Base-by-base conservation (phyloP, 2,113 vertebrate species). In the Lophochroa leadbeateri region DNA sequence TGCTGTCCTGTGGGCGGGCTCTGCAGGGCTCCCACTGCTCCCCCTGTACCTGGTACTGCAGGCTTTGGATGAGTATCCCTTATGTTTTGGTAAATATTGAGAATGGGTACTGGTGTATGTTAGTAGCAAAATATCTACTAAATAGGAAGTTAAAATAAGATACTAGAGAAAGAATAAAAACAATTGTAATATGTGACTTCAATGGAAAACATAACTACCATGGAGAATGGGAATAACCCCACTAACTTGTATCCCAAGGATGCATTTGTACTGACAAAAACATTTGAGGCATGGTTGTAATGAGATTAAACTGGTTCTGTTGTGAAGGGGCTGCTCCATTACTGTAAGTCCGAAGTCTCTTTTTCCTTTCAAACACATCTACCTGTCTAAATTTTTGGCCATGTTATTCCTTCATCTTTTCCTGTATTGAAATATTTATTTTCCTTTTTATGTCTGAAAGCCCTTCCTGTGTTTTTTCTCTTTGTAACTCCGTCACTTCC, bases 71-170 rank as follows among this genome's bases (percentile, higher is more conserved):
- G 24, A 37, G 27, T n/a, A 19, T 15, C 17, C 33, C 33, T 27
- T 8, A 14, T 0, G 0, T 2, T 7, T 24, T 33, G 23, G 46
- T 8, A 61, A 27, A 9, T 14, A 27, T 1, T n/a, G 80, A 33
- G 44, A 37, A n/a, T 2, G 8, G 31, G 17, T 11, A 8, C 43
- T 10, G 55, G 5, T 23, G 7, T 27, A 11, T 4, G 35, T 49
- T 9, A 9, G 35, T 1, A 74, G 43, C 28, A 82, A 71, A 85
- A 60, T 5, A 17, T 24, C 13, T 9, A 0, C 57, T 39, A 17
- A 58, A 57, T 3, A 47, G 23, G 53, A 82, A 4, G 1, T 20
- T 44, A 72, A 68, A 82, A 49, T 52, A 39, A 71, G 21, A 20
- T n/a, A 37, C 17, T 88, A 16, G 46, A 41, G n/a, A 24, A 76